Evolutionary conservation across 2,113 vertebrate species (phyloP).

Genomic region (Pithys albifrons): DNA sequence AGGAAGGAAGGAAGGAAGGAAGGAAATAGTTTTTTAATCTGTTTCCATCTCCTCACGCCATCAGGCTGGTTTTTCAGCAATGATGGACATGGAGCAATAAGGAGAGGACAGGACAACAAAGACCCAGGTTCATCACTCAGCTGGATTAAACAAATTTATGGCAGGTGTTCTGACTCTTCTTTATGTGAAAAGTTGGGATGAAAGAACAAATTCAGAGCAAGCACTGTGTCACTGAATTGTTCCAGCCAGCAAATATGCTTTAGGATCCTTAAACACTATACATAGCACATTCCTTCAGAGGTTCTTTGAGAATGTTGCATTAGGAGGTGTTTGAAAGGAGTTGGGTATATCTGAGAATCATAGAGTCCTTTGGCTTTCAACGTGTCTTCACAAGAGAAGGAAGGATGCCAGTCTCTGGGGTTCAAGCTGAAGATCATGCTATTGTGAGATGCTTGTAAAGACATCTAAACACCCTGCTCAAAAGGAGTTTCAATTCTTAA

Average conservation of each 20-base stretch:
- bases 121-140: not conserved
- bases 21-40: not conserved
- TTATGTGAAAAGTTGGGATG: not conserved
- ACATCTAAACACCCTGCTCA: not conserved
- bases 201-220: not conserved
- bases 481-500: not conserved
- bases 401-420: not conserved
- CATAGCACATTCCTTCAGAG: not conserved
- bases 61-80: not conserved
- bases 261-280: not conserved
- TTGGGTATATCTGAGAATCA: not conserved
- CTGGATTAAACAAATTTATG: not conserved
- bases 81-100: not conserved
- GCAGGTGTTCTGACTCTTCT: not conserved
- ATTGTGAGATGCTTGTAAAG: not conserved
- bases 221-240: fast-evolving
- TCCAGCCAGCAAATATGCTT: not conserved
- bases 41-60: not conserved
- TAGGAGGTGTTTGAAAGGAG: not conserved
- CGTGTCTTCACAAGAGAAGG: not conserved
- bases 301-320: not conserved
- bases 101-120: not conserved
- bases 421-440: not conserved
- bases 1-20: not conserved
- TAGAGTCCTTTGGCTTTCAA: not conserved